A percentile compares a stretch with the other conserved stretches of the same genome.
These are phyloP conservation scores for Geophilus truncorum DNA, from an alignment of 2,888 invertebrate species.

Conservation along the genomic window DNA sequence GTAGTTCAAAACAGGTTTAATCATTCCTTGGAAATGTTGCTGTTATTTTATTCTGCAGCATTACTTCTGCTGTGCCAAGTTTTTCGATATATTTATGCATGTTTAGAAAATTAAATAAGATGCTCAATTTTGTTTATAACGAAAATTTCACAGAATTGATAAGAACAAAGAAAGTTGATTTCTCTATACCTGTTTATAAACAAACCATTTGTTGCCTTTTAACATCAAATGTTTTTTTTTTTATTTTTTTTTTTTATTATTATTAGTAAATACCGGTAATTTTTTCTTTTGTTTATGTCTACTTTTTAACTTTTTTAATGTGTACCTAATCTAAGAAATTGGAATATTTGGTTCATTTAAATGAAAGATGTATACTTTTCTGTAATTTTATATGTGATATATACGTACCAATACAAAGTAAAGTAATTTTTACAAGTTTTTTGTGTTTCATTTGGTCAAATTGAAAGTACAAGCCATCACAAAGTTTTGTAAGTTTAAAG, in stretches of 20 bases:
- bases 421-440: background rate
- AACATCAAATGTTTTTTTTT: background rate
- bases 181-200: background rate
- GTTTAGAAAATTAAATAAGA: background rate
- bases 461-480: too few species aligned
- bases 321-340: background rate
- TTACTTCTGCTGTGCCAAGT: background rate
- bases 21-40: background rate
- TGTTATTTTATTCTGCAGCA: background rate
- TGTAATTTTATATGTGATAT: slow-evolving; percentile 18
- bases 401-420: background rate
- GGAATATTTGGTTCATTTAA: background rate
- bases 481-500: too few species aligned
- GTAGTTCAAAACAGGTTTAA: background rate
- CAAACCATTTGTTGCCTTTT: slow-evolving; percentile 17
- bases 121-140: background rate
- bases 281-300: too few species aligned
- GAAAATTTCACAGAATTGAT: background rate
- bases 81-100: background rate
- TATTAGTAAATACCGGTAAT: too few species aligned
- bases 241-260: too few species aligned
- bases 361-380: slow-evolving; percentile 14
- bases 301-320: background rate
- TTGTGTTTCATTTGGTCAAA: background rate
- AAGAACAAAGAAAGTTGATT: background rate